phyloP scores from a whole-genome alignment of 2,888 invertebrate species.

The Pandemis cinnamomeana region DNA sequence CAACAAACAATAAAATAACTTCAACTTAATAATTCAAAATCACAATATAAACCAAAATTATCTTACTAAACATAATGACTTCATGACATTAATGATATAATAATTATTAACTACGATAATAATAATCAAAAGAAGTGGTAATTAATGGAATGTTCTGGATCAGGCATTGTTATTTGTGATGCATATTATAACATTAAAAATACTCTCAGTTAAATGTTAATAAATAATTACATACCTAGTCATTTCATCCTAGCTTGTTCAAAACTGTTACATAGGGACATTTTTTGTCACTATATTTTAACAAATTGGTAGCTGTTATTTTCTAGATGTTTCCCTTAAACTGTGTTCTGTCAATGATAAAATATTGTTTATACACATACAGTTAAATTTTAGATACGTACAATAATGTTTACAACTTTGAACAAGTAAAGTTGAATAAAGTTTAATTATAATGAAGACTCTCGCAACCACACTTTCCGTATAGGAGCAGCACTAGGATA shows the following conservation, averaged over 20 bases:
- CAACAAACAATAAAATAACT: slow-evolving; percentile 26
- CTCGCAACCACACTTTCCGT: slow-evolving; percentile 60
- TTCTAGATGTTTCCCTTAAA: too few relatives aligned
- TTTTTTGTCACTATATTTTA: background rate
- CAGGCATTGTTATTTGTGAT: slow-evolving; percentile 58
- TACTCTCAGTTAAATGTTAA: slow-evolving; percentile 56
- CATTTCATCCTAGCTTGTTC: background rate
- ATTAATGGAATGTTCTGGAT: slow-evolving; percentile 68
- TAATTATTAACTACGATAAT: slow-evolving; percentile 26
- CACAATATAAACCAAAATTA: slow-evolving; percentile 46
- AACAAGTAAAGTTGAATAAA: background rate
- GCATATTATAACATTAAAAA: slow-evolving; percentile 61
- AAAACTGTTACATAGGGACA: background rate
- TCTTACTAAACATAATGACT: slow-evolving; percentile 46
- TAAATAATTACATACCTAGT: slow-evolving; percentile 43
- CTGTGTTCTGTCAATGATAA: background rate
- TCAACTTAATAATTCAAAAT: slow-evolving; percentile 37
- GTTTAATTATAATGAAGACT: slow-evolving; percentile 54
- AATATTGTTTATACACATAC: background rate
- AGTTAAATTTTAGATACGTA: background rate
- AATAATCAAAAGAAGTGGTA: slow-evolving; percentile 47
- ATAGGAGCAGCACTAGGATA: slow-evolving; percentile 62
- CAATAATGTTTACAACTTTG: slow-evolving; percentile 4
- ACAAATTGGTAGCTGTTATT: background rate
- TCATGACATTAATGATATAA: slow-evolving; percentile 48